These are phyloP conservation scores for Denticeps clupeoides DNA, from an alignment of 2,797 vertebrate genomes.

Conservation along the genomic window DNA sequence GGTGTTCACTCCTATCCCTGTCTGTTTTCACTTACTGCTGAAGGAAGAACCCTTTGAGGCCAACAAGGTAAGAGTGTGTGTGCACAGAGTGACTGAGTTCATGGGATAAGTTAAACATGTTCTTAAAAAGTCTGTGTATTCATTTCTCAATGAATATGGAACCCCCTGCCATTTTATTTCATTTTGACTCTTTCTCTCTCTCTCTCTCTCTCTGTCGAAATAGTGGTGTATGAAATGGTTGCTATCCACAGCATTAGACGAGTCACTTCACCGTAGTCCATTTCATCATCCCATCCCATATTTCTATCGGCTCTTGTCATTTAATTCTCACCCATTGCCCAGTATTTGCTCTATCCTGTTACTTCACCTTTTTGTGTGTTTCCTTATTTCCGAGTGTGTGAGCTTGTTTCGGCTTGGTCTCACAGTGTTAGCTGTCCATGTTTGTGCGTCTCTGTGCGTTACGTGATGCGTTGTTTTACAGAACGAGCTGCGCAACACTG, in stretches of 20 bases:
- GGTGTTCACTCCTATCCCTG: constrained; percentile 42
- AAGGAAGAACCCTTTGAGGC: constrained; percentile 72
- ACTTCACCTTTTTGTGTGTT: neutral
- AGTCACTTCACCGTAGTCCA: neutral
- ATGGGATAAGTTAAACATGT: constrained; percentile 8
- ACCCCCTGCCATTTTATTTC: constrained; percentile 12
- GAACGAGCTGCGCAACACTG: constrained; percentile 93
- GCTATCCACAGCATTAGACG: neutral
- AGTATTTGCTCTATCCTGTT: neutral
- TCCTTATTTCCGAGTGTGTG: constrained; percentile 9
- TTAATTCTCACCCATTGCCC: neutral
- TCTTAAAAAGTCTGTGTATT: constrained; percentile 5
- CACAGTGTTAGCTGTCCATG: too few species aligned
- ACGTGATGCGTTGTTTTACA: constrained; percentile 39
- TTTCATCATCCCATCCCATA: neutral
- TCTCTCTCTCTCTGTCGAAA: constrained; percentile 3
- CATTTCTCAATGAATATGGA: constrained; percentile 4
- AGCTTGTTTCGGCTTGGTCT: too few species aligned
- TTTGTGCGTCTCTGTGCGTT: constrained; percentile 21
- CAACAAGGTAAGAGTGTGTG: constrained; percentile 58
- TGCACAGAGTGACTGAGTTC: constrained; percentile 28
- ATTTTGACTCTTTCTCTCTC: constrained; percentile 3
- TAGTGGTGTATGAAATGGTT: neutral
- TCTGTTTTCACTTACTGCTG: constrained; percentile 47
- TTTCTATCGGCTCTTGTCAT: constrained; percentile 2